Evolutionary conservation across 2,888 invertebrate species (phyloP).

Genomic region (Pseudococcus jackbeardsleyi): DNA sequence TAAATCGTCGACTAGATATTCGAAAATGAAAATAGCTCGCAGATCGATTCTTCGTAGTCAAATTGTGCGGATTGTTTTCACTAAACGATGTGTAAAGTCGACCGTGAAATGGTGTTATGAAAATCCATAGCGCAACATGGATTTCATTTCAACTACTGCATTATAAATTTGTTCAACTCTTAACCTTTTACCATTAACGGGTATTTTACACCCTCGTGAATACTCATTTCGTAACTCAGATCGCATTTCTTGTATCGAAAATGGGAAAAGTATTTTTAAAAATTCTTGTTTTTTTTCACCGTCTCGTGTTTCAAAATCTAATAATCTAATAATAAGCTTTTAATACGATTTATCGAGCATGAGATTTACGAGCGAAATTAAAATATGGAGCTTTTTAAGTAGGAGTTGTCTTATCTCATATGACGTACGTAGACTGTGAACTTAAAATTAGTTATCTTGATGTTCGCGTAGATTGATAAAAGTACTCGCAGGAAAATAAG

Average conservation of each 20-base stretch:
- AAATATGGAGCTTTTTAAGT: neutral
- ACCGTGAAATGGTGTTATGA: neutral
- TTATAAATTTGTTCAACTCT: slow-evolving; percentile 13
- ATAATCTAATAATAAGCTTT: neutral
- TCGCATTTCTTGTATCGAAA: neutral
- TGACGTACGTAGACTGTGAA: neutral
- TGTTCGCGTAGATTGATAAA: no score
- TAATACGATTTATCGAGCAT: neutral
- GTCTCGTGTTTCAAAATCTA: neutral
- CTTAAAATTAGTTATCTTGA: no score
- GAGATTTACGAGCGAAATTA: slow-evolving; percentile 12
- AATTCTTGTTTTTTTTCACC: no score
- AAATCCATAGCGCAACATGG: neutral
- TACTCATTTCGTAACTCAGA: neutral
- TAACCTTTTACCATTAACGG: neutral
- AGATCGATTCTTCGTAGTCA: neutral
- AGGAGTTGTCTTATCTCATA: neutral
- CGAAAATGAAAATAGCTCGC: neutral
- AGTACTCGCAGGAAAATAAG: neutral
- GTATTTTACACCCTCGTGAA: neutral
- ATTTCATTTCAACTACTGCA: neutral
- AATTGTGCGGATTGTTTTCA: neutral
- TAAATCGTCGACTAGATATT: neutral
- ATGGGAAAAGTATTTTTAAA: neutral
- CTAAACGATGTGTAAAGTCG: neutral